Evolutionary conservation across 2,113 vertebrate species (phyloP).

Genomic region (Bos taurus): ARS-UCD2.0 NC_037334.1:78008501-78009000

Average conservation of each 20-base stretch:
- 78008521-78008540: not conserved
- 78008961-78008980: slow-evolving; percentile 44
- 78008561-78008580: rapidly evolving
- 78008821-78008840: not conserved
- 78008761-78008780: not conserved
- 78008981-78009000: slow-evolving; percentile 57
- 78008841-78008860: not conserved
- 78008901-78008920: not conserved
- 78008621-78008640: not conserved
- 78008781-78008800: not conserved
- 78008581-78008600: rapidly evolving
- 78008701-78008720: too few species aligned
- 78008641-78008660: not conserved
- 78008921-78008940: slow-evolving; percentile 27
- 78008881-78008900: not conserved
- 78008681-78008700: not conserved
- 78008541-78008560: not conserved
- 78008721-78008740: not conserved
- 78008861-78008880: not conserved
- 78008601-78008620: rapidly evolving
- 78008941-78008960: slow-evolving; percentile 6
- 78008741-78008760: not conserved
- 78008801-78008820: not conserved
- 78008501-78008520: not conserved
- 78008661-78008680: not conserved